phyloP scores from a whole-genome alignment of 2,113 vertebrate species.

The Ibidorhyncha struthersii region DNA sequence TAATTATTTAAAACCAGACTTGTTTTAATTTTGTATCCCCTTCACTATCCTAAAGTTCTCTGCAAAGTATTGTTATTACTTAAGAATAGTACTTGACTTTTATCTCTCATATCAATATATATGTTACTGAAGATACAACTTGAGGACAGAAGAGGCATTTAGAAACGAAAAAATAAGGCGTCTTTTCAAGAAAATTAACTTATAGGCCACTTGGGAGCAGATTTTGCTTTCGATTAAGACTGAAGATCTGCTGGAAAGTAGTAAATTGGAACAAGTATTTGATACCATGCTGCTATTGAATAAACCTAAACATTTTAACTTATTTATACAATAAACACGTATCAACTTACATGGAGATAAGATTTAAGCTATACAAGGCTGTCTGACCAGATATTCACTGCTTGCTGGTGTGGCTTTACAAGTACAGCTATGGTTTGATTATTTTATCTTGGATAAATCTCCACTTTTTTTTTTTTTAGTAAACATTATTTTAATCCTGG shows the following conservation, averaged over 20 bases:
- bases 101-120: not conserved
- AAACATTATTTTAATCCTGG: not conserved
- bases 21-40: not conserved
- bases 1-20: not conserved
- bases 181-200: not conserved
- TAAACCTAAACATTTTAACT: not conserved
- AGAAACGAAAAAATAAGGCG: not conserved
- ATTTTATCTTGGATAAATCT: not conserved
- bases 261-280: not conserved
- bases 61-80: not conserved
- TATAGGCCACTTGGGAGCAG: not conserved
- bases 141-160: not conserved
- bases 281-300: not conserved
- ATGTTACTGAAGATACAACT: not conserved
- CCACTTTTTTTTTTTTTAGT: not conserved
- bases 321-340: not conserved
- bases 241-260: not conserved
- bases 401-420: not conserved
- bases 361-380: not conserved
- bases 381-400: not conserved
- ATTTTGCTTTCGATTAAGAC: not conserved
- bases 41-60: not conserved
- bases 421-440: not conserved
- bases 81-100: not conserved
- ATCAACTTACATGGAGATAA: not conserved